These are phyloP conservation scores for Leuciscus idus DNA, from an alignment of 2,113 vertebrate species.

Conservation along the genomic window DNA sequence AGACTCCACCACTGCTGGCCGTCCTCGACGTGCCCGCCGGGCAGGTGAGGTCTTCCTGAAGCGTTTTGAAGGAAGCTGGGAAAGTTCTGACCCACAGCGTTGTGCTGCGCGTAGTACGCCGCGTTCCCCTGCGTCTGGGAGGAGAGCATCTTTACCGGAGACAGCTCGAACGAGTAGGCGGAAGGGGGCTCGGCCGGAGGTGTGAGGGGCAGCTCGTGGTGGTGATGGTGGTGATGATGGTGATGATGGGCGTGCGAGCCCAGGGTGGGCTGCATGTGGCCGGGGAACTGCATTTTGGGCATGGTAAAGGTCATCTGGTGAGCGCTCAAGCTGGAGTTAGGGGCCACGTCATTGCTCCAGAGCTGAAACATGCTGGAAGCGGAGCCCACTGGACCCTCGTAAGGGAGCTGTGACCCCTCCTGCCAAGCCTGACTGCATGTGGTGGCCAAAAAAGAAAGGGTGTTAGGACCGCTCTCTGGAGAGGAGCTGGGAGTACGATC, in stretches of 20 bases:
- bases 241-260: constrained; percentile 71
- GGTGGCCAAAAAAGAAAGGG: constrained; percentile 79
- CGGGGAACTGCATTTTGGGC: constrained; percentile 81
- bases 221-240: constrained; percentile 75
- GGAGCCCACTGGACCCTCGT: constrained; percentile 75
- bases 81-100: constrained; percentile 78
- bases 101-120: constrained; percentile 80
- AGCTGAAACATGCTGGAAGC: constrained; percentile 83
- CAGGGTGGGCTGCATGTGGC: constrained; percentile 76
- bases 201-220: constrained; percentile 84
- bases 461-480: constrained; percentile 74
- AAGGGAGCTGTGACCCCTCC: constrained; percentile 75
- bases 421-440: constrained; percentile 81
- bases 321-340: constrained; percentile 73
- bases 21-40: constrained; percentile 75
- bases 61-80: constrained; percentile 79
- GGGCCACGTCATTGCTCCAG: constrained; percentile 82
- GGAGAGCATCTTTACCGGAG: constrained; percentile 81
- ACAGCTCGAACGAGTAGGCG: constrained; percentile 83
- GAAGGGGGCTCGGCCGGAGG: constrained; percentile 81
- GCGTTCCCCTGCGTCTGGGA: constrained; percentile 70
- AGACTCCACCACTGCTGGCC: constrained; percentile 86
- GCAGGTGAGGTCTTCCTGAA: constrained; percentile 73
- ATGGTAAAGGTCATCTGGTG: constrained; percentile 82
- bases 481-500: constrained; percentile 81